These are phyloP conservation scores for Phoeniculus purpureus DNA, from an alignment of 2,797 vertebrate genomes.

Conservation along the genomic window DNA sequence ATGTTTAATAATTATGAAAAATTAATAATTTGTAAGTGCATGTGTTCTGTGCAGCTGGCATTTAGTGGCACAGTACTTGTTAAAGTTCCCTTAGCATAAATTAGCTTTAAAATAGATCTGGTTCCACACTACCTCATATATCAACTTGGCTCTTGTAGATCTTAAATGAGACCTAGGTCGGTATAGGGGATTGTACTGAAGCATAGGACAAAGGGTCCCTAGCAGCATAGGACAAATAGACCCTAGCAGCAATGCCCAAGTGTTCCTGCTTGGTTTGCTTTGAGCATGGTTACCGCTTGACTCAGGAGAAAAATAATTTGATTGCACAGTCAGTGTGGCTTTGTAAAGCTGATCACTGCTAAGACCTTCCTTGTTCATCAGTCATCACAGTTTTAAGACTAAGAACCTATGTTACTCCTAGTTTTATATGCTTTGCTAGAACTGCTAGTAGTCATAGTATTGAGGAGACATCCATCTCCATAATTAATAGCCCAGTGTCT, in stretches of 20 bases:
- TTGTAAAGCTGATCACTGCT: not conserved
- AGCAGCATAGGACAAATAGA: not conserved
- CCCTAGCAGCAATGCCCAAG: not conserved
- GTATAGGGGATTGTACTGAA: not conserved
- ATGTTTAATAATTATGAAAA: not conserved
- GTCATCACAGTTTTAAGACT: not conserved
- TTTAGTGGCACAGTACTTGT: not conserved
- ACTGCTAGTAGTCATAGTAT: not conserved
- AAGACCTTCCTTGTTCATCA: not conserved
- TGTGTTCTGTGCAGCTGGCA: not conserved
- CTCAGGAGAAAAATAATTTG: not conserved
- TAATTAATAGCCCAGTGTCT: not conserved
- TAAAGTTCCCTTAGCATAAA: not conserved
- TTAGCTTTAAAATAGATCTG: not conserved
- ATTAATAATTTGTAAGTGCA: not conserved
- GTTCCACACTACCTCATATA: not conserved
- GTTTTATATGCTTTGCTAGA: not conserved
- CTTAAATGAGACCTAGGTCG: not conserved
- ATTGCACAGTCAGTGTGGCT: not conserved
- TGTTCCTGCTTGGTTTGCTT: not conserved
- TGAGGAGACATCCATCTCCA: not conserved
- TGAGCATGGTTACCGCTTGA: not conserved
- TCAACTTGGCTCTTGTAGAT: not conserved
- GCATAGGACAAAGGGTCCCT: not conserved
- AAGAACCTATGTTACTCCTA: not conserved